Percentiles rank a stretch among this genome's conserved stretches.
Conservation (phyloP, 2,888 invertebrate genomes). For the Frankliniella fusca region DNA sequence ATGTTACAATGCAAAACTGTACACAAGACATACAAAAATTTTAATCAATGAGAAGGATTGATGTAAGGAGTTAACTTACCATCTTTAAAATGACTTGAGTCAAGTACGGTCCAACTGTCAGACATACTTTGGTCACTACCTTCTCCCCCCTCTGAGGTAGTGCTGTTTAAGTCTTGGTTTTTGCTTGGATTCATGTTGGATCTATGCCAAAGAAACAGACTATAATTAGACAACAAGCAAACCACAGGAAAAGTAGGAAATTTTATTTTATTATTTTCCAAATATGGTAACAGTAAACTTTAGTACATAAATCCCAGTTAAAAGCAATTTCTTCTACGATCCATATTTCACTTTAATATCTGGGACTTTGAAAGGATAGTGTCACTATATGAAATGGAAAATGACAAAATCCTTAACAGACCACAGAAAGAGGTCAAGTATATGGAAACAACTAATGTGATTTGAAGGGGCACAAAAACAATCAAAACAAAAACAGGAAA, state of each 20-base stretch:
- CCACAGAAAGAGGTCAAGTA: neutral
- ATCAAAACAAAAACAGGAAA: neutral
- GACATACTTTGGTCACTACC: neutral
- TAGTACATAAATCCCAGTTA: too few relatives aligned
- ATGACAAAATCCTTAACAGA: neutral
- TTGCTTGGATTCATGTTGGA: neutral
- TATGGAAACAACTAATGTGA: neutral
- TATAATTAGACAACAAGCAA: neutral
- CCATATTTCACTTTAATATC: too few relatives aligned
- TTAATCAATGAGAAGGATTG: too few relatives aligned
- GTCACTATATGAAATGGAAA: neutral
- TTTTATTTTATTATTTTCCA: too few relatives aligned
- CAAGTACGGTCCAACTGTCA: conserved; percentile 12
- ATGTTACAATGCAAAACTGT: neutral
- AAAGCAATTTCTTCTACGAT: too few relatives aligned
- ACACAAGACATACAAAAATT: neutral
- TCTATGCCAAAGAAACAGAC: neutral
- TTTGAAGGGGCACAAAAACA: neutral
- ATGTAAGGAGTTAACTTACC: neutral
- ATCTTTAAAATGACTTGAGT: conserved; percentile 16
- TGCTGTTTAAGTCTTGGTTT: neutral
- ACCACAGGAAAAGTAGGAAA: neutral
- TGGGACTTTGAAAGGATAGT: too few relatives aligned
- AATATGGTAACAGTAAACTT: too few relatives aligned
- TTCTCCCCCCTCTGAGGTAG: neutral